Evolutionary conservation across 2,113 vertebrate species (phyloP).

Genomic region (Nycticorax nycticorax): DNA sequence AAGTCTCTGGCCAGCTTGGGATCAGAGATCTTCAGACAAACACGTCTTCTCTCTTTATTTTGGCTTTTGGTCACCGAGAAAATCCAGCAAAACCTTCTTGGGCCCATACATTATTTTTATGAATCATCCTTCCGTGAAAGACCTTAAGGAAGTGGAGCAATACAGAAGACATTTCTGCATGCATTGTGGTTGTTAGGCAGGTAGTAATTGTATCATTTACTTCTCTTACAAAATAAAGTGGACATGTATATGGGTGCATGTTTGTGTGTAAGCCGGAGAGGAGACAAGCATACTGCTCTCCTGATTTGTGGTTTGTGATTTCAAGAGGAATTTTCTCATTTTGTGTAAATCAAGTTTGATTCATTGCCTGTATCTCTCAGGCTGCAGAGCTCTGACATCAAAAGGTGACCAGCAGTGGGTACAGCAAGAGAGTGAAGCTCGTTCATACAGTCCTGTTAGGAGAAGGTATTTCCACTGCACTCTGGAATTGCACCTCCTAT

Average conservation of each 20-base stretch:
- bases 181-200: not conserved
- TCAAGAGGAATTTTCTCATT: not conserved
- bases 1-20: not conserved
- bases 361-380: not conserved
- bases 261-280: not conserved
- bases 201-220: not conserved
- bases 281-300: not conserved
- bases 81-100: not conserved
- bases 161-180: not conserved
- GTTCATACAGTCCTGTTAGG: not conserved
- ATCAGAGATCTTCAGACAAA: not conserved
- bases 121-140: not conserved
- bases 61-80: not conserved
- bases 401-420: not conserved
- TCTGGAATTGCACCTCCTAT: not conserved
- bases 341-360: not conserved
- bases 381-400: not conserved
- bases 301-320: not conserved
- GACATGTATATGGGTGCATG: accelerated
- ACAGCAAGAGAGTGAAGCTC: not conserved
- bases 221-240: not conserved
- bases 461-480: not conserved
- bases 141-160: not conserved
- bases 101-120: not conserved
- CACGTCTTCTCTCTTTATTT: not conserved